phyloP scores from a whole-genome alignment of 1,140 invertebrate species.

The Pentalonia nigronervosa region DNA sequence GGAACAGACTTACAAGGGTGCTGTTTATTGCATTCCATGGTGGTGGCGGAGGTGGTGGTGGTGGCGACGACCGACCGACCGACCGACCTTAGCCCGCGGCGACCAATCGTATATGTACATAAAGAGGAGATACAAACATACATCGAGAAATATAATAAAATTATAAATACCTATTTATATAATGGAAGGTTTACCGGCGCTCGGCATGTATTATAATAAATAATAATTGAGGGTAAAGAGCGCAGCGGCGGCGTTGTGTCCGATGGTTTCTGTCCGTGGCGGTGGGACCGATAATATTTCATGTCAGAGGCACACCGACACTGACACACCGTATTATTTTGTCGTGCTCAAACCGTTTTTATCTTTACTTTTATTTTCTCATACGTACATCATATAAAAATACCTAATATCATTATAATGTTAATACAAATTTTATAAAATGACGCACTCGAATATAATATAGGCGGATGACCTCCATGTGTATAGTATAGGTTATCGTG shows the following conservation, averaged over 20 bases:
- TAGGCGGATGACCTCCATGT: neutral
- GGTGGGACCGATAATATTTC: conserved; percentile 25
- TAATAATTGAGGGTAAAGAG: conserved; percentile 6
- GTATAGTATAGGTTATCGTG: neutral
- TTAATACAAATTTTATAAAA: neutral
- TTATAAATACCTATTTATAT: conserved; percentile 37
- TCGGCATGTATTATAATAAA: neutral
- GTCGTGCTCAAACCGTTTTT: neutral
- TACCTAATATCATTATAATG: neutral
- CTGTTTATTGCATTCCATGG: conserved; percentile 43
- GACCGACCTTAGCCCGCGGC: conserved; percentile 31
- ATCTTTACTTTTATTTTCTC: neutral
- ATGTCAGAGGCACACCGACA: neutral
- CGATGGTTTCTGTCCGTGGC: neutral
- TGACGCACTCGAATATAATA: neutral
- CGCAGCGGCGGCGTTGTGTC: neutral
- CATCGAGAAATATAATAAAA: conserved; percentile 22
- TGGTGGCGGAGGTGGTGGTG: neutral
- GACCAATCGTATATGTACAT: neutral
- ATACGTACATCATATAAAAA: neutral
- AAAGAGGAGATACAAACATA: conserved; percentile 13
- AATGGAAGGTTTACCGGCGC: conserved; percentile 23
- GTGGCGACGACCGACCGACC: neutral
- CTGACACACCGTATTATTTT: conserved; percentile 19
- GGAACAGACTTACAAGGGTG: conserved; percentile 37